Base-by-base conservation (phyloP, 2,888 invertebrate species). In the Pilophorus perplexus region DNA sequence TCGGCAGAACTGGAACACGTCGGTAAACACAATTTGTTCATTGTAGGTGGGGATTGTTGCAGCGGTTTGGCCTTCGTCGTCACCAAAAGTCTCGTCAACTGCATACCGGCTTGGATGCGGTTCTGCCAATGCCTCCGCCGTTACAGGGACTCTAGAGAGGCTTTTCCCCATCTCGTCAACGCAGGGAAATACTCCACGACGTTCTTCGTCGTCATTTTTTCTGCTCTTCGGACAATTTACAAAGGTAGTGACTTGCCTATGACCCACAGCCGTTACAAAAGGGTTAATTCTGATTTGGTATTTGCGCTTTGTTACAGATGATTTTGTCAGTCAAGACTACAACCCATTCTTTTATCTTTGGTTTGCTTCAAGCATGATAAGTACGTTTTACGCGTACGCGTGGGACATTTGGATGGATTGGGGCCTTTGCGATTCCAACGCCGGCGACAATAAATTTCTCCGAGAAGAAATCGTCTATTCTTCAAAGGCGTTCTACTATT, bases 361-460 rank as follows among this genome's bases (percentile, higher is more conserved):
- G 87, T 83, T 92, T 65, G 78, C 82, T 14, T 79, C 85, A 0
- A 81, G 82, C 74, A 77, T 90, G 28, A 78, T 88, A 67, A 87
- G 86, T 72, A 88, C 90, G 2, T 84, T 84, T 70, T 93, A 90
- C 76, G 87, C 90, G 3, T 89, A 89, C 76, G 83, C 85, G 22
- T 92, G 92, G 91, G 91, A 92, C 76, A 85, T 91, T 64, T 88
- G 87, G 78, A 89, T 92, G 89, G 92, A 92, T 81, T 92, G 91
- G 91, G 90, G 90, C 4, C 79, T 90, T 44, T 82, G 90, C 74
- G 90, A 90, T 77, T 81, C 83, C 69, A 82, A 84, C 71, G 84
- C 88, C 12, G 88, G 88, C n/a, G 87, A 88, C 77, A 86, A 89
- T 78, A 81, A 79, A 74, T 84, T 88, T 75, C 79, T 90, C 38